Conservation (phyloP, 2,797 vertebrate genomes). For the Hydrocynus forskahlii region DNA sequence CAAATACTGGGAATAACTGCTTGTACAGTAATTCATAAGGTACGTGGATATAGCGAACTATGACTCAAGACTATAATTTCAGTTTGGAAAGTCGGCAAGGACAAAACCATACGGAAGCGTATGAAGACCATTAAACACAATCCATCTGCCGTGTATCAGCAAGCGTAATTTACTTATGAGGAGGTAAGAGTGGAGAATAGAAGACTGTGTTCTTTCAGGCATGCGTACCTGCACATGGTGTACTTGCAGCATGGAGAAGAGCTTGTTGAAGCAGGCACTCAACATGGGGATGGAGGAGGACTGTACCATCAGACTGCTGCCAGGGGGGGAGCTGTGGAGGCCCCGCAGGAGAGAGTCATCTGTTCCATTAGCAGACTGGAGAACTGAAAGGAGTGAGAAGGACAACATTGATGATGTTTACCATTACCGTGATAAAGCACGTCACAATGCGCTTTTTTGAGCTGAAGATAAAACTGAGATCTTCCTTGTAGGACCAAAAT, state of each 20-base stretch:
- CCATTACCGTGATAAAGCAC: too few species aligned
- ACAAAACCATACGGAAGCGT: too few species aligned
- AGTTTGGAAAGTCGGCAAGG: too few species aligned
- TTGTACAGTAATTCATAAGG: too few species aligned
- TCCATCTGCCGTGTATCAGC: not conserved
- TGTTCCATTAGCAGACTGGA: conserved; percentile 89
- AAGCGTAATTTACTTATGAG: not conserved
- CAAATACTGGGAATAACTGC: too few species aligned
- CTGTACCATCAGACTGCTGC: conserved; percentile 82
- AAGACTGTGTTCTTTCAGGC: not conserved
- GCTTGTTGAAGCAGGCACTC: conserved; percentile 97
- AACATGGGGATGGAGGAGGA: conserved; percentile 95
- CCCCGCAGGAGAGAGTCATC: conserved; percentile 93
- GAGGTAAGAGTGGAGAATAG: not conserved
- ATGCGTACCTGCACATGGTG: conserved; percentile 95
- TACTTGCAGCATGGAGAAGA: conserved; percentile 97
- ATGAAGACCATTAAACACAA: too few species aligned
- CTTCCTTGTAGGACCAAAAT: too few species aligned
- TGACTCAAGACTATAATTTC: too few species aligned
- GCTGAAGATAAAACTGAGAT: too few species aligned
- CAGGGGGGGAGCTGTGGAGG: conserved; percentile 84
- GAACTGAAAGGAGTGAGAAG: conserved; percentile 73
- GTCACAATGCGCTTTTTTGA: too few species aligned
- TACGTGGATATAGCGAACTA: too few species aligned
- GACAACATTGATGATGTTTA: too few species aligned